Evolutionary conservation across 2,888 invertebrate species (phyloP), one percentile per base, ranked within the genome.

Genomic region (Watsonalla binaria): DNA sequence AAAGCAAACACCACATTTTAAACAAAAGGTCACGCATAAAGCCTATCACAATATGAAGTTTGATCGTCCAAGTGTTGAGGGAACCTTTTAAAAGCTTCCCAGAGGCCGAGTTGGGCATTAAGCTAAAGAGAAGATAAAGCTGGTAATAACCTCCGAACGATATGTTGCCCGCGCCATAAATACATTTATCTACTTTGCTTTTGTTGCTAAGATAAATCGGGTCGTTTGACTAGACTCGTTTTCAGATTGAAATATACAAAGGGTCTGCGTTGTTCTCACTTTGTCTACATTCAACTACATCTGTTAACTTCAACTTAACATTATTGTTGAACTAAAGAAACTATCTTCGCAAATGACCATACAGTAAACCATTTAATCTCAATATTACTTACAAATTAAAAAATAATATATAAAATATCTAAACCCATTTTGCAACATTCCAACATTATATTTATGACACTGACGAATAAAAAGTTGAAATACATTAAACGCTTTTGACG

Each of bases 21-120:
- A 70, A 65, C 60, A 68, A 69, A 69, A 69, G 55, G 46, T 64
- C 61, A 62, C 61, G 63, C 53, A 60, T 65, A 61, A 65, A 72
- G 62, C 58, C 69, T 70, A 74, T 70, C 65, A 72, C 63, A 66
- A 65, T 71, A 71, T 70, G 70, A 72, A 70, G 74, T 74, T 81
- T 73, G 71, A 76, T 78, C 67, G 79, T 78, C 84, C 72, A 73
- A 78, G 76, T 81, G 83, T 80, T 82, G 80, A 76, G 77, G 72
- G 69, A 72, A 76, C 70, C 79, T 82, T 81, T 86, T 86, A 86
- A 86, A 87, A 87, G 85, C 82, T 80, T 82, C 82, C 78, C 81
- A 77, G 72, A 77, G 75, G 75, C 76, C 72, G 72, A 70, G 70
- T 74, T 72, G 72, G 68, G 76, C 84, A 85, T 86, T 85, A 86